A percentile compares a stretch with the other conserved stretches of the same genome.
Conservation (phyloP, 2,888 invertebrate species). For the Penaeus monodon region DNA sequence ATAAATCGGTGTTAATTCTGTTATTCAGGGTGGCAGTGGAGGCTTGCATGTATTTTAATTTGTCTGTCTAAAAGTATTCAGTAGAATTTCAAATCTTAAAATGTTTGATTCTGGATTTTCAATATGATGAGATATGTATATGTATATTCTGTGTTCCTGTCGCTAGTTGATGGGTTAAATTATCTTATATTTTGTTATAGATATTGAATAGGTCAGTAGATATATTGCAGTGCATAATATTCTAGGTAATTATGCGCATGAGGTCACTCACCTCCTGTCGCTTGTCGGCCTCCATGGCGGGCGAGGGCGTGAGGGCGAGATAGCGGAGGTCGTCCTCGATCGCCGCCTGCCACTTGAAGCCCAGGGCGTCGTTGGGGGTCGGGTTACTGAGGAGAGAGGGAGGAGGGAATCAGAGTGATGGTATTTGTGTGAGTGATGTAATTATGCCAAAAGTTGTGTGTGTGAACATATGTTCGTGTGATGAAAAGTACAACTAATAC, state of each 20-base stretch:
- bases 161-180: too few relatives aligned
- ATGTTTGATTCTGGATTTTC: too few relatives aligned
- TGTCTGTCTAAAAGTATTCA: too few relatives aligned
- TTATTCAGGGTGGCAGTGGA: too few relatives aligned
- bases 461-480: not conserved
- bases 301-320: constrained; percentile 32
- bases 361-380: constrained; percentile 43
- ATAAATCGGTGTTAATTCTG: too few relatives aligned
- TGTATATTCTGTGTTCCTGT: too few relatives aligned
- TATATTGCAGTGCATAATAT: not conserved
- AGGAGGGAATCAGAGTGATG: not conserved
- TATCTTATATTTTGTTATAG: too few relatives aligned
- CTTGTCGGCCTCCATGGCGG: constrained; percentile 27
- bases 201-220: not conserved
- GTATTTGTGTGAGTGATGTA: not conserved
- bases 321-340: constrained; percentile 18
- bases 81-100: too few relatives aligned
- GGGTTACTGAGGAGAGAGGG: constrained; percentile 30
- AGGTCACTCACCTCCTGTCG: constrained; percentile 11
- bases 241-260: not conserved
- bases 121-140: too few relatives aligned
- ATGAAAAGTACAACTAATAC: too few relatives aligned
- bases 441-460: not conserved
- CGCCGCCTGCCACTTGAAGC: constrained; percentile 41
- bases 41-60: too few relatives aligned